Percentiles rank a stretch among this genome's conserved stretches.
Conservation (phyloP, 53 echinoderm and acorn worm species). For the Astropecten irregularis region DNA sequence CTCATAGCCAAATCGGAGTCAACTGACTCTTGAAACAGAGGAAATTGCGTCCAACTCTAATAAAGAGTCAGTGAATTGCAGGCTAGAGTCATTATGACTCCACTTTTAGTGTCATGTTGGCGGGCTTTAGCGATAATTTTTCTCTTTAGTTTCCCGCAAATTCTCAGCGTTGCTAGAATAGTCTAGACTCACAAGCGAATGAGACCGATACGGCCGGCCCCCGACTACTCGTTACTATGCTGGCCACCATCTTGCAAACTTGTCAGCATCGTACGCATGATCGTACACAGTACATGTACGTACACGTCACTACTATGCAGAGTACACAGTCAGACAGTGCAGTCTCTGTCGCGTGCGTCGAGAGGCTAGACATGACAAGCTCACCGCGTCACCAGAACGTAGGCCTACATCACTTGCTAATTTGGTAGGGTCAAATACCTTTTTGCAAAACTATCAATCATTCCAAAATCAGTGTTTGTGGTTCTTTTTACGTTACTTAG, state of each 20-base stretch:
- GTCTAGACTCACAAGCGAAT: not conserved
- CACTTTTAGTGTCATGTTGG: not conserved
- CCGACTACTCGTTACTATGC: constrained; percentile 7
- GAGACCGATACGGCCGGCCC: not conserved
- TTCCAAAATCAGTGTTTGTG: too few species aligned
- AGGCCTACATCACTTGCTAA: not conserved
- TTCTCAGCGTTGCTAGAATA: not conserved
- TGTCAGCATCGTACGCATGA: not conserved
- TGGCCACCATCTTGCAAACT: not conserved
- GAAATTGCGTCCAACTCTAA: not conserved
- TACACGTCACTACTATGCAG: too few species aligned
- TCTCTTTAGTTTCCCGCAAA: not conserved
- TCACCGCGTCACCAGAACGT: not conserved
- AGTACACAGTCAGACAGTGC: not conserved
- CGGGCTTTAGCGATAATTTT: not conserved
- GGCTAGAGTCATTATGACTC: not conserved
- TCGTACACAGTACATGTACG: too few species aligned
- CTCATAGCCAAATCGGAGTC: constrained; percentile 6
- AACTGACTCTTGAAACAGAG: not conserved
- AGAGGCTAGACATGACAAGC: not conserved
- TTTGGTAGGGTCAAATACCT: too few species aligned
- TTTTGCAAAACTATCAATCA: too few species aligned
- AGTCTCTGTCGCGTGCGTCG: not conserved
- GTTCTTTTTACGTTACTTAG: too few species aligned
- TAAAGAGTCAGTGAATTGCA: not conserved